phyloP scores from a whole-genome alignment of 2,797 vertebrate species.

The Myripristis murdjan region DNA sequence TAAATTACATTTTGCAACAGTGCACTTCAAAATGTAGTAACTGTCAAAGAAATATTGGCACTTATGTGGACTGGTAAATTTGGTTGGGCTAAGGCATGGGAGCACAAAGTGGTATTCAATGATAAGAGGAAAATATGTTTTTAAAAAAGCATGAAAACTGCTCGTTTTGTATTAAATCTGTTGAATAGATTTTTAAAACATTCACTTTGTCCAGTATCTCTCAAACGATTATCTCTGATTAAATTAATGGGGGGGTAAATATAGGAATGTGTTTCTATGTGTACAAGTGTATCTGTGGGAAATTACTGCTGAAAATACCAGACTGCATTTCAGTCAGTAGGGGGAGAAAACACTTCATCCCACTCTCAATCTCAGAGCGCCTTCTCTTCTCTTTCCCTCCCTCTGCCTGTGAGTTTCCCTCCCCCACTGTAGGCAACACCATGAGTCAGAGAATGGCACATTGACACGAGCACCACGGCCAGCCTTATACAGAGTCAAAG shows the following conservation, averaged over 20 bases:
- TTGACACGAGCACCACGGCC: constrained; percentile 70
- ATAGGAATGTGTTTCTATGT: constrained; percentile 1
- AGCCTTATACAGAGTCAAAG: constrained; percentile 62
- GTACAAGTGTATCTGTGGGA: constrained; percentile 12
- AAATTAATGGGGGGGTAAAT: too few relatives aligned
- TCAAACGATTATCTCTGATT: too few relatives aligned
- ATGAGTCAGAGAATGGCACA: constrained; percentile 76
- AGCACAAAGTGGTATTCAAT: too few relatives aligned
- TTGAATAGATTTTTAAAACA: too few relatives aligned
- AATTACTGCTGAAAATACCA: constrained; percentile 48
- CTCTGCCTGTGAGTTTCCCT: constrained; percentile 59
- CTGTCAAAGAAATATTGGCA: neutral
- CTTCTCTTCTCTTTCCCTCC: constrained; percentile 42
- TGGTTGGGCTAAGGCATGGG: neutral
- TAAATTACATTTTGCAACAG: neutral
- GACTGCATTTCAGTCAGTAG: constrained; percentile 78
- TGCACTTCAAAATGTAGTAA: too few relatives aligned
- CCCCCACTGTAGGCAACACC: constrained; percentile 71
- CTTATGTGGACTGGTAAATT: neutral
- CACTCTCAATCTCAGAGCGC: constrained; percentile 62
- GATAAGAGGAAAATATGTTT: too few relatives aligned
- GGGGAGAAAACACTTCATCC: constrained; percentile 80
- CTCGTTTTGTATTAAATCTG: too few relatives aligned
- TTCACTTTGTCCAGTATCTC: too few relatives aligned
- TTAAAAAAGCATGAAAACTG: too few relatives aligned